Evolutionary conservation across 2,888 invertebrate genomes (phyloP).

Genomic region (Neuroscelio doddi): DNA sequence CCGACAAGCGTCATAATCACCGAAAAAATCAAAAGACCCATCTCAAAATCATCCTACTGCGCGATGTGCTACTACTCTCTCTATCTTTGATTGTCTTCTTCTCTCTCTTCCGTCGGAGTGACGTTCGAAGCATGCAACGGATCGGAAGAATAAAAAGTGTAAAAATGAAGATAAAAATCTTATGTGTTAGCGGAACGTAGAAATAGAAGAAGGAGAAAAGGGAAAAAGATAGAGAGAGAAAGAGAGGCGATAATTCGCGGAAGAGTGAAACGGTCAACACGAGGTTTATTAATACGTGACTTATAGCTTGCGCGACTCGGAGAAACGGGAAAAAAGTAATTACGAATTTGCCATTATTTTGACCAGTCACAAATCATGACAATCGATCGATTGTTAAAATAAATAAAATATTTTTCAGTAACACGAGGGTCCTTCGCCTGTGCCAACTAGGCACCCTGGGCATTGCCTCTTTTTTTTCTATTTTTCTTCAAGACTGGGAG

Average conservation of each 20-base stretch:
- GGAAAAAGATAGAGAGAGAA: constrained; percentile 1
- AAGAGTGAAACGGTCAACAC: constrained; percentile 13
- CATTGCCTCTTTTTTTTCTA: too few species aligned
- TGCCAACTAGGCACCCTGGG: too few species aligned
- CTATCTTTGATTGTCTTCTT: neutral
- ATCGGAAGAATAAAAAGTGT: neutral
- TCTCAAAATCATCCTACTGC: neutral
- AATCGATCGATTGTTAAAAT: too few species aligned
- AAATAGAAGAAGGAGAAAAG: constrained; percentile 8
- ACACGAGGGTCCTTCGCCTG: too few species aligned
- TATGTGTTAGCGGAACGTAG: too few species aligned
- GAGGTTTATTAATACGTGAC: constrained; percentile 12
- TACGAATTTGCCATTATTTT: too few species aligned
- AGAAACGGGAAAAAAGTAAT: too few species aligned
- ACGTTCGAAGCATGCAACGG: too few species aligned
- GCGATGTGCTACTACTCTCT: neutral
- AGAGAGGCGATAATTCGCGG: constrained; percentile 13
- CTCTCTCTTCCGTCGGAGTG: too few species aligned
- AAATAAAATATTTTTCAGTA: too few species aligned
- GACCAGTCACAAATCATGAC: too few species aligned
- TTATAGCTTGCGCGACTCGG: neutral
- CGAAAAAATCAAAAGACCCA: neutral
- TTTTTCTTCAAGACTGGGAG: too few species aligned
- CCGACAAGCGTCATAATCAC: constrained; percentile 6
- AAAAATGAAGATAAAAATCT: neutral